These are phyloP conservation scores for Centropus unirufus DNA, from an alignment of 2,113 vertebrate genomes.

Conservation along the genomic window DNA sequence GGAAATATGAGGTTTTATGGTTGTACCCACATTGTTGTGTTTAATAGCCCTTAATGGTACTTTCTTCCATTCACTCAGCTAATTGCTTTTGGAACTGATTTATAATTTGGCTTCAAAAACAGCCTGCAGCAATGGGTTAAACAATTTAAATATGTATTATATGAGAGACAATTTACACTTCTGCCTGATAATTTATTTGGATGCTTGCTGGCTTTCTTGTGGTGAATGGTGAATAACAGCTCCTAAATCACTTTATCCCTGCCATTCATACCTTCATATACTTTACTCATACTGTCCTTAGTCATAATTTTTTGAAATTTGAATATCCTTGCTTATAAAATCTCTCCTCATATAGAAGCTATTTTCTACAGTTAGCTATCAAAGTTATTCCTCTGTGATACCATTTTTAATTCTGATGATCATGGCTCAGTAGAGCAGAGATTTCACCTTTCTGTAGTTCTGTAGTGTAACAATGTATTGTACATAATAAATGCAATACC, in stretches of 20 bases:
- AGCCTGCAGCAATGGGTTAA: constrained; percentile 43
- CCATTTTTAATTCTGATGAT: background rate
- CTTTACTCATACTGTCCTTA: background rate
- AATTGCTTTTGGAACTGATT: constrained; percentile 51
- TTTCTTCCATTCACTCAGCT: background rate
- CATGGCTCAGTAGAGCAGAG: background rate
- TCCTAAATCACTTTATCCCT: constrained; percentile 25
- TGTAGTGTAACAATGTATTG: fast-evolving
- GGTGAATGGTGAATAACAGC: background rate
- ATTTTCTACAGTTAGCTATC: background rate
- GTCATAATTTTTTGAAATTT: background rate
- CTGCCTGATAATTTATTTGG: constrained; percentile 20
- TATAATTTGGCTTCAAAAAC: constrained; percentile 43
- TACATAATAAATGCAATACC: background rate
- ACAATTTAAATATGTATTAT: constrained; percentile 49
- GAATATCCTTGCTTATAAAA: constrained; percentile 2
- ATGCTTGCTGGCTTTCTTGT: background rate
- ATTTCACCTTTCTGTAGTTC: background rate
- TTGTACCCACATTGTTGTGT: background rate
- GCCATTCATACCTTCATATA: constrained; percentile 1
- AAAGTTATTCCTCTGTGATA: background rate
- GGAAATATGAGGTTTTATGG: background rate
- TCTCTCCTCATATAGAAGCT: background rate
- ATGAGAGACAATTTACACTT: constrained; percentile 40
- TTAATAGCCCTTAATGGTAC: constrained; percentile 23